A percentile compares a stretch with the other conserved stretches of the same genome.
Evolutionary conservation across 2,888 invertebrate genomes (phyloP).

Genomic region (Syrphus vitripennis): DNA sequence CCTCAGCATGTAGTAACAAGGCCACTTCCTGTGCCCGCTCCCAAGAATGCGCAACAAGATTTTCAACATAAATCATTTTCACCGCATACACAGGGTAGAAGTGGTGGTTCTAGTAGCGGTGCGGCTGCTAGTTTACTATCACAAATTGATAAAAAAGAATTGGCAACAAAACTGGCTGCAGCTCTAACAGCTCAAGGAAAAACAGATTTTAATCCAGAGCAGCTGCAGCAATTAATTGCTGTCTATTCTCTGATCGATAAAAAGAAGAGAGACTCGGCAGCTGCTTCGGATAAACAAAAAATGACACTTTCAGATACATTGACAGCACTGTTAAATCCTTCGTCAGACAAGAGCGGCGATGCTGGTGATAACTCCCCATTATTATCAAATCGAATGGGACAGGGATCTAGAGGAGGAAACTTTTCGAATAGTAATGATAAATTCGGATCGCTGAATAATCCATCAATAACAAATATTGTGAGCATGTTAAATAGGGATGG

Average conservation of each 20-base stretch:
- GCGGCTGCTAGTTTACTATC: conserved; percentile 71
- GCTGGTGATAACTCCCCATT: background rate
- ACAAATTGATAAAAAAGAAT: conserved; percentile 81
- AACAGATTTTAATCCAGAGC: conserved; percentile 89
- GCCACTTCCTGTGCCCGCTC: conserved; percentile 46
- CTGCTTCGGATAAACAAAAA: conserved; percentile 66
- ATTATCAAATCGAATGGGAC: background rate
- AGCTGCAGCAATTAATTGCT: conserved; percentile 89
- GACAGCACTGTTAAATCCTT: conserved; percentile 72
- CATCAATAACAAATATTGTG: conserved; percentile 55
- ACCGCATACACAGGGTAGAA: background rate
- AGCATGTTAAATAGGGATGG: conserved; percentile 53
- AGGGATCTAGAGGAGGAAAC: background rate
- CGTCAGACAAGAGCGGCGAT: conserved; percentile 2
- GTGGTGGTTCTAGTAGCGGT: background rate
- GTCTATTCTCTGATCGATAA: conserved; percentile 82
- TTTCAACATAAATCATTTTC: conserved; percentile 7
- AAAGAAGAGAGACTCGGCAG: conserved; percentile 74
- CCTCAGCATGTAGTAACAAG: conserved; percentile 68
- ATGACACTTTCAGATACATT: conserved; percentile 74
- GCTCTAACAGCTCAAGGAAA: conserved; percentile 91
- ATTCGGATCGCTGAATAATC: conserved; percentile 19
- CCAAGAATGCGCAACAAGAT: conserved; percentile 12
- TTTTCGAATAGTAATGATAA: conserved; percentile 37
- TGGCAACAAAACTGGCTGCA: conserved; percentile 88